Evolutionary conservation across 2,888 invertebrate species (phyloP).

Genomic region (Anagyrus pseudococci): DNA sequence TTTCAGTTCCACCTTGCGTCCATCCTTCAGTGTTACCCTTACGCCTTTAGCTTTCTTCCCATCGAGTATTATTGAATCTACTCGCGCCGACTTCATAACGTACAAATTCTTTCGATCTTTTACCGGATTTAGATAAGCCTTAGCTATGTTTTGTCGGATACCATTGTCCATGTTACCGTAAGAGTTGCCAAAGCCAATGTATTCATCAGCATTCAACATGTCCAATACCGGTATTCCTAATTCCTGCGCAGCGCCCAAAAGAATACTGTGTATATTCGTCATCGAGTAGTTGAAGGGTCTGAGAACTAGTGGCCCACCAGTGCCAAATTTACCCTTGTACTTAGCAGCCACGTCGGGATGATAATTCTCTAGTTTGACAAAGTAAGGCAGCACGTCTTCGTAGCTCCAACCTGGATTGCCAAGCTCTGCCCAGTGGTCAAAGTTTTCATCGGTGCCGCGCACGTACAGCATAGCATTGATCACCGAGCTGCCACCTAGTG

Average conservation of each 20-base stretch:
- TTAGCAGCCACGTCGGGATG: conserved; percentile 50
- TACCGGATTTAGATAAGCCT: conserved; percentile 61
- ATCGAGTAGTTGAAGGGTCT: conserved; percentile 55
- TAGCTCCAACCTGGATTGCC: conserved; percentile 72
- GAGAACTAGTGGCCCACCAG: conserved; percentile 63
- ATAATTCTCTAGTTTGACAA: conserved; percentile 50
- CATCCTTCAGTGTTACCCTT: conserved; percentile 56
- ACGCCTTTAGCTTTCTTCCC: conserved; percentile 60
- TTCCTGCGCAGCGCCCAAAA: conserved; percentile 63
- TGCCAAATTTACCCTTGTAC: conserved; percentile 56
- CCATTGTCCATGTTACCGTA: conserved; percentile 62
- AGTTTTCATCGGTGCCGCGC: conserved; percentile 71
- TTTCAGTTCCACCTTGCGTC: conserved; percentile 43
- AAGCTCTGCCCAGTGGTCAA: conserved; percentile 68
- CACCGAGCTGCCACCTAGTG: conserved; percentile 70
- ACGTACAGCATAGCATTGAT: conserved; percentile 73
- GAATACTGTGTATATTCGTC: conserved; percentile 55
- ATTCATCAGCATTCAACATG: conserved; percentile 59
- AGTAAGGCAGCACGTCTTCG: conserved; percentile 60
- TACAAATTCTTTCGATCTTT: conserved; percentile 67
- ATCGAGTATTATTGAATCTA: conserved; percentile 66
- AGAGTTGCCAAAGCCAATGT: conserved; percentile 64
- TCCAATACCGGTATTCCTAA: conserved; percentile 59
- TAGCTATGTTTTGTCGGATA: conserved; percentile 60
- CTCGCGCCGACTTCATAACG: conserved; percentile 67